phyloP scores from a whole-genome alignment of 64 coral and sea anemone species.

The Stichodactyla helianthus region DNA sequence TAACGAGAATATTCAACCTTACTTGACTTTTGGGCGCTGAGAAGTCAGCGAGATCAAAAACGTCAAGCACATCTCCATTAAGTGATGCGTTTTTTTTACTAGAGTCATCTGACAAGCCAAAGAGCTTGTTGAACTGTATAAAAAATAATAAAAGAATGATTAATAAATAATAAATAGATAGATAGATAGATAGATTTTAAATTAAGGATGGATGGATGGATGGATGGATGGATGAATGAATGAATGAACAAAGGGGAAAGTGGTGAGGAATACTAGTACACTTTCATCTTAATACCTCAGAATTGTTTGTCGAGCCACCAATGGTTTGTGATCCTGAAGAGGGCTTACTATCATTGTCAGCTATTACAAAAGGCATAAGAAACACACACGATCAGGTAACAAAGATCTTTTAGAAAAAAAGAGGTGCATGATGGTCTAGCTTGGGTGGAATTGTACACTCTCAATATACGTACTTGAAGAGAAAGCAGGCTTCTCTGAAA shows the following conservation, averaged over 20 bases:
- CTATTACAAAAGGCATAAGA: neutral
- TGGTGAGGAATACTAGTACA: neutral
- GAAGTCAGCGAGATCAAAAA: conserved; percentile 19
- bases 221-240: neutral
- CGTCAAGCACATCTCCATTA: conserved; percentile 34
- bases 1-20: neutral
- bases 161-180: neutral
- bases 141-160: neutral
- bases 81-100: conserved; percentile 31
- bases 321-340: neutral
- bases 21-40: conserved; percentile 7
- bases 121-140: conserved; percentile 72
- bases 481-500: conserved; percentile 18
- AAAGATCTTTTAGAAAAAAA: too few species aligned
- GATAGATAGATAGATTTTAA: neutral
- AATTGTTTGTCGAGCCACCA: neutral
- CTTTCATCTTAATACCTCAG: neutral
- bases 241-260: neutral
- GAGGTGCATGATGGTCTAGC: too few species aligned
- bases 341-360: neutral
- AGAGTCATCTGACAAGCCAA: conserved; percentile 45
- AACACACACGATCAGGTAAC: too few species aligned
- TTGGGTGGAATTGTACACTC: too few species aligned
- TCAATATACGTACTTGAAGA: neutral
- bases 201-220: neutral